Conservation (phyloP, 1,140 invertebrate genomes). For the Campoletis sonorensis region DNA sequence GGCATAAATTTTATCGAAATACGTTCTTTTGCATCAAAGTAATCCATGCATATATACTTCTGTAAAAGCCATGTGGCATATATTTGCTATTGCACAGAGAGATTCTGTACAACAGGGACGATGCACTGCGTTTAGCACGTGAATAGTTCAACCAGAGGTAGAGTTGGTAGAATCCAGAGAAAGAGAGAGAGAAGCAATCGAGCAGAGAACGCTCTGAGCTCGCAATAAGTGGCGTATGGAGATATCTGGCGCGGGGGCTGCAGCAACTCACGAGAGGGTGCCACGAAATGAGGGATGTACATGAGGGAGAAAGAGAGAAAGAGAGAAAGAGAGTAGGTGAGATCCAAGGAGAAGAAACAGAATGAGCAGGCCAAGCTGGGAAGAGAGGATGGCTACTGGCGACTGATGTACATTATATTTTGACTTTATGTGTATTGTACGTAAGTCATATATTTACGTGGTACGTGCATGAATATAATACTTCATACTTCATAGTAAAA, state of each 20-base stretch:
- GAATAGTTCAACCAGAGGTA: conserved; percentile 44
- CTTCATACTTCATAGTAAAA: too few relatives aligned
- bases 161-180: conserved; percentile 52
- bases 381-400: background rate
- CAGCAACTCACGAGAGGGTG: conserved; percentile 62
- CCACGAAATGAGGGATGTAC: conserved; percentile 12
- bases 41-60: background rate
- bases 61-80: too few relatives aligned
- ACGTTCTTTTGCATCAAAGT: background rate
- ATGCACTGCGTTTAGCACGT: conserved; percentile 14
- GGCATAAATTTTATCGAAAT: background rate
- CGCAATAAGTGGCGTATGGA: conserved; percentile 70
- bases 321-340: conserved; percentile 53
- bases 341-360: conserved; percentile 47
- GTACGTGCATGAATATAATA: too few relatives aligned
- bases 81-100: background rate
- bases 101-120: background rate
- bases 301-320: conserved; percentile 52
- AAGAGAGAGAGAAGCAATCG: conserved; percentile 52
- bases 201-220: conserved; percentile 69
- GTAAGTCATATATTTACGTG: too few relatives aligned
- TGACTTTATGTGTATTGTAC: too few relatives aligned
- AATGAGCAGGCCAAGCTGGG: conserved; percentile 44
- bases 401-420: background rate
- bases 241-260: conserved; percentile 65